These are phyloP conservation scores for Schizaphis graminum DNA, from an alignment of 2,888 invertebrate species.

Conservation along the genomic window DNA sequence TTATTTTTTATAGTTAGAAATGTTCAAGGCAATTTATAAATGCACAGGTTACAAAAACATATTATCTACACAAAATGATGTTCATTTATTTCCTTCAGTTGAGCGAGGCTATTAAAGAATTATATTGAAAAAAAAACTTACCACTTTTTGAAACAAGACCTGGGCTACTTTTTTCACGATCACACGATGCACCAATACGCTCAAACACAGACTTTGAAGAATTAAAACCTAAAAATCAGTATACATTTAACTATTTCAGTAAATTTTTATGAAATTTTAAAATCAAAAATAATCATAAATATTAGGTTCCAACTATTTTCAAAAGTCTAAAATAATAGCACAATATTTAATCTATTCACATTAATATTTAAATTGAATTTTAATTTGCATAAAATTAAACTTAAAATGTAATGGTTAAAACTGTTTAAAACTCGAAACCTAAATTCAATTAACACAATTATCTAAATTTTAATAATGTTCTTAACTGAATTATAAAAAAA, in stretches of 20 bases:
- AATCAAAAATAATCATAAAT: background rate
- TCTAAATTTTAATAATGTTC: too few relatives aligned
- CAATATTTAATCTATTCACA: background rate
- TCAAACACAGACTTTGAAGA: conserved; percentile 63
- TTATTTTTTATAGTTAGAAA: background rate
- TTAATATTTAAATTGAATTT: background rate
- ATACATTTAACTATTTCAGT: background rate
- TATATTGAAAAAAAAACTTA: conserved; percentile 14
- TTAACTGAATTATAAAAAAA: too few relatives aligned
- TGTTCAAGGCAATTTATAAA: background rate
- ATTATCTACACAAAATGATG: background rate
- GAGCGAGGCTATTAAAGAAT: background rate
- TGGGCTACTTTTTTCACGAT: conserved; percentile 49
- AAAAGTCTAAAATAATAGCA: background rate
- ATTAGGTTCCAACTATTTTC: background rate
- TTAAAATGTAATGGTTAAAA: background rate
- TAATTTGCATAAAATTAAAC: background rate
- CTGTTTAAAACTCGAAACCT: too few relatives aligned
- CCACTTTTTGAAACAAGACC: conserved; percentile 64
- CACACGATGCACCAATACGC: conserved; percentile 61
- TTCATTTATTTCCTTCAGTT: background rate
- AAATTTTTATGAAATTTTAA: background rate
- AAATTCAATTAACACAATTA: too few relatives aligned
- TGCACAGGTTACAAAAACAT: background rate
- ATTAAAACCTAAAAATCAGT: conserved; percentile 31